Percentiles rank a stretch among this genome's conserved stretches.
phyloP scores from a whole-genome alignment of 2,888 invertebrate genomes.

The Choristoneura rosaceana region DNA sequence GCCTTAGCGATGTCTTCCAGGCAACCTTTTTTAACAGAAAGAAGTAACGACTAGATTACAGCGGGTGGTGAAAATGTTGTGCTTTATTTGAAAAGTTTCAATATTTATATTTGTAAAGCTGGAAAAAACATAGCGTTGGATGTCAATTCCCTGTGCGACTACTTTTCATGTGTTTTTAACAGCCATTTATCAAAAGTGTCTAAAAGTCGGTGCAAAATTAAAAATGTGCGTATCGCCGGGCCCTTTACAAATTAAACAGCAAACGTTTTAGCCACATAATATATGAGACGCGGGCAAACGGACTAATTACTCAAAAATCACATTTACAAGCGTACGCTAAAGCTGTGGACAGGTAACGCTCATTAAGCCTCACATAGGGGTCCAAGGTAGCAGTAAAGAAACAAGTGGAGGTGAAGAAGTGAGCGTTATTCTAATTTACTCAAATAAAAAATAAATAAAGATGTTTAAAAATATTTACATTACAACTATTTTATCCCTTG shows the following conservation, averaged over 20 bases:
- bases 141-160: constrained; percentile 11
- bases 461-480: too few relatives aligned
- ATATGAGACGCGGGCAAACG: constrained; percentile 65
- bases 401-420: neutral
- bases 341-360: constrained; percentile 67
- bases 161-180: constrained; percentile 16
- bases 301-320: constrained; percentile 76
- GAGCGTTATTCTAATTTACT: neutral
- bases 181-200: constrained; percentile 38
- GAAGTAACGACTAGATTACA: too few relatives aligned
- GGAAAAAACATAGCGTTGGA: neutral
- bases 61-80: too few relatives aligned
- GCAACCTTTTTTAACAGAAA: too few relatives aligned
- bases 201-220: constrained; percentile 47
- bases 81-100: too few relatives aligned
- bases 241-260: constrained; percentile 66
- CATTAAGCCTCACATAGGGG: constrained; percentile 61
- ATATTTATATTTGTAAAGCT: too few relatives aligned
- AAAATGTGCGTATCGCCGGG: constrained; percentile 47
- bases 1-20: too few relatives aligned
- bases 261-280: constrained; percentile 61
- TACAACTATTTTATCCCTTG: too few relatives aligned
- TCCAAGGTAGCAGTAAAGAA: constrained; percentile 31
- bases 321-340: constrained; percentile 63
- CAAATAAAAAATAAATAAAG: too few relatives aligned